Conservation (phyloP, 1,140 invertebrate species). For the Drosophila nigromelanica region DNA sequence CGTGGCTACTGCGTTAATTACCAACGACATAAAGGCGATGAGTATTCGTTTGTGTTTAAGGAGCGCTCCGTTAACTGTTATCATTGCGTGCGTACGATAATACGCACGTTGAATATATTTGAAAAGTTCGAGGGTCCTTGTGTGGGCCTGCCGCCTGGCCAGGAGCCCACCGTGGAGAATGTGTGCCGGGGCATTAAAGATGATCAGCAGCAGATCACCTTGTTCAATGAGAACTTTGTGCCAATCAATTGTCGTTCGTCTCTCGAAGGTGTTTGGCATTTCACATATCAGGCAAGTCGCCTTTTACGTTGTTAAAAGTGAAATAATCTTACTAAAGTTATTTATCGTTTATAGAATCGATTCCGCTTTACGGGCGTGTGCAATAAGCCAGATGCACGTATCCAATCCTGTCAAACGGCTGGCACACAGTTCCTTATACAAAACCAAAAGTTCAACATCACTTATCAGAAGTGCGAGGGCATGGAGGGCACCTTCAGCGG, state of each 20-base stretch:
- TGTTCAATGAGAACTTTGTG: conserved; percentile 95
- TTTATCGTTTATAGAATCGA: conserved; percentile 86
- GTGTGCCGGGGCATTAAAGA: conserved; percentile 90
- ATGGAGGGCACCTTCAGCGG: conserved; percentile 93
- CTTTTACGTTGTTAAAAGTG: background rate
- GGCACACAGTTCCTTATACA: conserved; percentile 98
- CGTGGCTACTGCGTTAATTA: conserved; percentile 90
- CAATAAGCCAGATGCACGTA: conserved; percentile 92
- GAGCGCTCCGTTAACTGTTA: conserved; percentile 88
- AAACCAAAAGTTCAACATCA: conserved; percentile 98
- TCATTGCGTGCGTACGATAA: conserved; percentile 92
- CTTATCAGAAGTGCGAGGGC: conserved; percentile 94
- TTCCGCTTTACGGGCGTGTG: conserved; percentile 97
- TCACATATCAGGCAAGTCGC: conserved; percentile 91
- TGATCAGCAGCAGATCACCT: conserved; percentile 92
- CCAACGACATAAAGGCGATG: conserved; percentile 89
- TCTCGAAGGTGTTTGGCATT: conserved; percentile 97
- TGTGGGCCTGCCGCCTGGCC: conserved; percentile 87
- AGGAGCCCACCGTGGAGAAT: conserved; percentile 89
- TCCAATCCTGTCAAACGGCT: conserved; percentile 97
- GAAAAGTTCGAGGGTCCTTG: conserved; percentile 94
- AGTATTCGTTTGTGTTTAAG: conserved; percentile 94
- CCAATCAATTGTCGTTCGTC: conserved; percentile 96
- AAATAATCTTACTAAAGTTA: conserved; percentile 21
- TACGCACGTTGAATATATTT: conserved; percentile 94